These are phyloP conservation scores for Pimephales promelas DNA, from an alignment of 2,113 vertebrate species.

Conservation along the genomic window DNA sequence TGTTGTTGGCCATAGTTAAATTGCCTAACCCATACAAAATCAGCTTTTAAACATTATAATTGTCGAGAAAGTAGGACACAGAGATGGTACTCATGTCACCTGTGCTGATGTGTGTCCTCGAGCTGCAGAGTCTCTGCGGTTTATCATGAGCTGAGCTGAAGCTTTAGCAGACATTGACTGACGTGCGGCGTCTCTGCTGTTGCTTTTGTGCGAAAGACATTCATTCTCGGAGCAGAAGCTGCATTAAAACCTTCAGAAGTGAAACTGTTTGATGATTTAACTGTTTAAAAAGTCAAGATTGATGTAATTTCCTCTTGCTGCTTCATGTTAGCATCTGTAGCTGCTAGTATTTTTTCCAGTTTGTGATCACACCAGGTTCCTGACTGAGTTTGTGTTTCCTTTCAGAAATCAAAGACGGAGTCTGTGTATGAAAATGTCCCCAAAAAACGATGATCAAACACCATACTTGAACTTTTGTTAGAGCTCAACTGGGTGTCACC, in stretches of 20 bases:
- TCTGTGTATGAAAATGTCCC: not conserved
- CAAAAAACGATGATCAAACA: not conserved
- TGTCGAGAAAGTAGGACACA: not conserved
- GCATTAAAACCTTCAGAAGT: no score
- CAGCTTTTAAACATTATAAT: not conserved
- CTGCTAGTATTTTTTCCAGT: not conserved
- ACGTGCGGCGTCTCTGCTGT: not conserved
- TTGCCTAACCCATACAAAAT: not conserved
- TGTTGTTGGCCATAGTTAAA: no score
- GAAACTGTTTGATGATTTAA: no score
- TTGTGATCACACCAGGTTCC: no score
- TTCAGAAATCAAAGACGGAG: not conserved
- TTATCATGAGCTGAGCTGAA: not conserved
- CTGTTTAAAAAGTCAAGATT: not conserved
- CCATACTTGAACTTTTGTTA: not conserved
- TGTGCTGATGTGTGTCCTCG: not conserved
- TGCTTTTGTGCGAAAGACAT: not conserved
- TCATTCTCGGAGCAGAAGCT: not conserved
- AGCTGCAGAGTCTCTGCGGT: not conserved
- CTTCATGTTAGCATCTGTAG: not conserved
- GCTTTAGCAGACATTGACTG: not conserved
- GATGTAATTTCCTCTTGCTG: not conserved
- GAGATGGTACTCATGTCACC: not conserved
- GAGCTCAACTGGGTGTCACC: not conserved
- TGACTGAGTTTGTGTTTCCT: not conserved